Evolutionary conservation across 2,797 vertebrate species (phyloP), one percentile per base, ranked within the genome.

Genomic region (Hydrocynus forskahlii): DNA sequence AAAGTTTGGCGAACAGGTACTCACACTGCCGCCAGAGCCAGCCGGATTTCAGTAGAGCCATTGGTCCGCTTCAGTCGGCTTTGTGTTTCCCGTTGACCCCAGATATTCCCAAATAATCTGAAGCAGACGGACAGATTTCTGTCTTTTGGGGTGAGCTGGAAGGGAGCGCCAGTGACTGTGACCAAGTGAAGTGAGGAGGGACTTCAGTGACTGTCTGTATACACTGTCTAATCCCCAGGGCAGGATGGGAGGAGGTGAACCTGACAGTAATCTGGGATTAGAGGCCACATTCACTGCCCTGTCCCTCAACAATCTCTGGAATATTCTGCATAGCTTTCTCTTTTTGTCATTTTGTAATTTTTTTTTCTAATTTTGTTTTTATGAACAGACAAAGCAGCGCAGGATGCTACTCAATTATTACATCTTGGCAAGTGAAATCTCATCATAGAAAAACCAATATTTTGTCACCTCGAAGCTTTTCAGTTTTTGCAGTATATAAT

Each of bases 1-100:
- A 45, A 48, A 13, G 45, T 63, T 25, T 43, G 40, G 19, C 7
- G 66, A 82, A 81, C 6, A 57, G 43, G 0, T 40, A 93, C 94
- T 95, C 84, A 95, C 94, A 92, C 79, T 95, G 92, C 86, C 94
- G 92, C 94, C 94, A 95, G 60, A 95, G 86, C 94, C 93, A 95
- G 79, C 94, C 94, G 2, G 94, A 94, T 87, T 87, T 95, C 85
- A 95, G 85, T 16, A 95, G 91, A 0, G 88, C 92, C 94, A 95
- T 95, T 71, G 68, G 72, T 63, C 50, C 82, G 29, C 19, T 35
- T 63, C 75, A 17, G 40, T 64, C 79, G 55, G 17, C 40, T 23
- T 7, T 72, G 6, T 63, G 57, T 9, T 23, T 4, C 21, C 35
- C 21, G 38, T 23, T 62, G 17, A 74, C 69, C 8, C 5, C 52